Percentiles rank a stretch among this genome's conserved stretches.
Conservation (phyloP, 2,797 vertebrate genomes). For the Lepus oiostolus region DNA sequence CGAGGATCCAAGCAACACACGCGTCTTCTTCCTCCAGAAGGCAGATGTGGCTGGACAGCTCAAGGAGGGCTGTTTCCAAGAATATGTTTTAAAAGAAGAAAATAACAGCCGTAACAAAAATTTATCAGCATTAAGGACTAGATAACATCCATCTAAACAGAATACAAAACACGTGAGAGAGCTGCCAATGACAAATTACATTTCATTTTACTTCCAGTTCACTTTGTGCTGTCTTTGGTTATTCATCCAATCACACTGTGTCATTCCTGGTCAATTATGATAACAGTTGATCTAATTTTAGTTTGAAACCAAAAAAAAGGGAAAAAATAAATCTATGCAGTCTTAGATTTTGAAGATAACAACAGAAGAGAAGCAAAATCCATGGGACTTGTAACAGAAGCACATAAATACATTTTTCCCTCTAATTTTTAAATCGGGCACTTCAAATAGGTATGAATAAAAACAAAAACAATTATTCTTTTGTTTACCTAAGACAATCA, state of each 20-base stretch:
- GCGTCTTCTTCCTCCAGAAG: background rate
- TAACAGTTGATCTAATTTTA: background rate
- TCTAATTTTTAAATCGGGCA: conserved; percentile 53
- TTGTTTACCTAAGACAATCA: conserved; percentile 51
- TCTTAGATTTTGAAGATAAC: conserved; percentile 15
- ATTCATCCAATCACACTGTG: background rate
- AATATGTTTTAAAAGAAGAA: background rate
- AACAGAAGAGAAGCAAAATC: conserved; percentile 55
- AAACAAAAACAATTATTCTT: conserved; percentile 63
- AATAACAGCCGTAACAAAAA: conserved; percentile 13
- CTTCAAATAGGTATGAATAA: conserved; percentile 32
- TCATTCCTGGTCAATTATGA: background rate
- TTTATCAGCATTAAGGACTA: conserved; percentile 3
- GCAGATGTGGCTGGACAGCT: conserved; percentile 9
- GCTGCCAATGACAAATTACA: background rate
- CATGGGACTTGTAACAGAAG: conserved; percentile 37
- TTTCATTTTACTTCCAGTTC: conserved; percentile 52
- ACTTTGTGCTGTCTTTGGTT: background rate
- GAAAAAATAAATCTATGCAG: conserved; percentile 53
- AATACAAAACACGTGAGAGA: background rate
- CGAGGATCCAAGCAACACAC: background rate
- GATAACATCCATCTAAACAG: background rate
- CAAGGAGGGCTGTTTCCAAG: background rate
- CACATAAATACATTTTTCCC: conserved; percentile 24
- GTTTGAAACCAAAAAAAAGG: conserved; percentile 51